Base-by-base conservation (phyloP, 2,888 invertebrate species). In the Gymnosoma rotundatum region DNA sequence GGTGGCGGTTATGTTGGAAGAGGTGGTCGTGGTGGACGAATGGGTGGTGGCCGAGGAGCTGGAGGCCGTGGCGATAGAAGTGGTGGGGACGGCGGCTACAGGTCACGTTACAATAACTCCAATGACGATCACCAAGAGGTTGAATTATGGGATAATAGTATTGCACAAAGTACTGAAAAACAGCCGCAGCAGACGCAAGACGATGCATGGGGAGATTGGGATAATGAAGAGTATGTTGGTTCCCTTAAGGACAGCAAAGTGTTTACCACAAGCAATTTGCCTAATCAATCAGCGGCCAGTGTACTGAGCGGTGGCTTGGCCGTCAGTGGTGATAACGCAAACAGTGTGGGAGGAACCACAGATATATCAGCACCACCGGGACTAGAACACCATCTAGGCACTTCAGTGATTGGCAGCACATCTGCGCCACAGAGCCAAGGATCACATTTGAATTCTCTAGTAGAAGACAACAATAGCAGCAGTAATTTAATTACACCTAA, bases 181-280 rank as follows among this genome's bases (percentile, higher is more conserved):
- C 92, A 91, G 78, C 91, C 90, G 83, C 90, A 90, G 63, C 89
- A 89, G 84, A 83, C 86, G 36, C 90, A 90, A 54, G 91, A 91
- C 76, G 94, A 94, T 88, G 93, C 93, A 50, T 94, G 94, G 94
- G 93, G 93, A 76, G 96, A 96, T 92, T 97, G 96, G 97, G 97
- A 96, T 93, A 96, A 95, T 90, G 98, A 98, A 92, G 98, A 98
- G 91, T 98, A 98, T 94, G 97, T 97, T 54, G 98, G 98, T 73
- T 98, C 97, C 88, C 94, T 98, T 83, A 96, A 97, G 86, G 98
- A 98, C 91, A 97, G 97, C 64, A 98, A 98, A 94, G 98, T 98
- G 79, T 97, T 97, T 91, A 96, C 96, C 56, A 95, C 96, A 14
- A 95, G 95, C 89, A 93, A 92, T 87, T 87, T 92, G 66, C 90